Base-by-base conservation (phyloP, 53 echinoderm and acorn worm genomes). In the Paelopatides confundens region DNA sequence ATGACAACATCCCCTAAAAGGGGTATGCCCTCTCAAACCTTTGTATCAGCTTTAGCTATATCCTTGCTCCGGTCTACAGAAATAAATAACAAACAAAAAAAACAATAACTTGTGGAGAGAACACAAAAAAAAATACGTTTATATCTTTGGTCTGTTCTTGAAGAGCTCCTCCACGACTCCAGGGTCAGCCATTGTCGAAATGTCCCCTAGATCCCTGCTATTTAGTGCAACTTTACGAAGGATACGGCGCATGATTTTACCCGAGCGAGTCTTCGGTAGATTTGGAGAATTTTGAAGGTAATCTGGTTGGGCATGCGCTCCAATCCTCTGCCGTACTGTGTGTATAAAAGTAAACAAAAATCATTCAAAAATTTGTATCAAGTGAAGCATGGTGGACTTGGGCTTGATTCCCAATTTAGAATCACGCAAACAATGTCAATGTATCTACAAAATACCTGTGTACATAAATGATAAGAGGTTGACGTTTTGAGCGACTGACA, bases 211-310 rank as follows among this genome's bases (percentile, higher is more conserved):
- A 47, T 99, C 95, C 29, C 76, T 90, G 85, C 94, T 92, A 69
- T 99, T 99, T 67, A 86, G 66, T 11, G 99, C 99, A n/a, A 99
- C 94, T 89, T 99, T 99, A 31, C 99, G 94, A n/a, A 99, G 99
- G 36, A 99, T 91, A 23, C 99, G 95, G 4, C 99, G 92, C 99
- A 99, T 99, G 69, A 99, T 99, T 77, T 99, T 99, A 29, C 99
- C 99, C 0, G 99, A 99, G 69, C 99, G 94, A 0, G 99, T 99
- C 92, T 99, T 99, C 14, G 99, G 99, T 6, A 99, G 93, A 70
- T 89, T 94, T 0, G 99, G 99, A 18, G 99, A 95, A 71, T 99
- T 95, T 87, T 99, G 99, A 26, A 99, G 81, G 38, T 92, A 91
- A 18, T 96, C 99, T 3, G 99, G 95, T 27, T 94, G 86, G 26